Conservation (phyloP, 2,888 invertebrate genomes). For the Galeopsomyia nigrocyanea region DNA sequence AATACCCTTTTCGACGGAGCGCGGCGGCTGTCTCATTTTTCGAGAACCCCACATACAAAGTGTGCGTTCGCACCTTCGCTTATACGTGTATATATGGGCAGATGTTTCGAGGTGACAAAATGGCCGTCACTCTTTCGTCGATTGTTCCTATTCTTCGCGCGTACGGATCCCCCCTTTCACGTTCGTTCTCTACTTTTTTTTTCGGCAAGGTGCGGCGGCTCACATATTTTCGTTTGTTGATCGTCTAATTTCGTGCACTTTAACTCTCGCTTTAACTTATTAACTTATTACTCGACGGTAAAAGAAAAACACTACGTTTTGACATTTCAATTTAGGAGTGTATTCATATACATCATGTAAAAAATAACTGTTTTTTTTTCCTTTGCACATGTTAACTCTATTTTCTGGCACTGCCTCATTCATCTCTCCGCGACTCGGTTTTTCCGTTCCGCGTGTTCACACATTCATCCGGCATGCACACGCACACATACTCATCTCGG, state of each 20-base stretch:
- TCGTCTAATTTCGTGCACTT: no score
- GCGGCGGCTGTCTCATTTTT: conserved; percentile 23
- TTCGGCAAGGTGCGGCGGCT: background rate
- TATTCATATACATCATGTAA: no score
- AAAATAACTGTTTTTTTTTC: no score
- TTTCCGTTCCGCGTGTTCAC: conserved; percentile 14
- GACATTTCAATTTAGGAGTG: background rate
- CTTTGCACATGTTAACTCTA: background rate
- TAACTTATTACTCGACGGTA: background rate
- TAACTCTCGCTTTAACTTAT: background rate
- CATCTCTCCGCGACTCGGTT: background rate
- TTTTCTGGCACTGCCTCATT: background rate
- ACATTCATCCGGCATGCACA: background rate
- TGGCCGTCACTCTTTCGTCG: conserved; percentile 49
- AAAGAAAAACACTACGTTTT: background rate
- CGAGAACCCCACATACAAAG: conserved; percentile 20
- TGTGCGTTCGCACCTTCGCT: conserved; percentile 27
- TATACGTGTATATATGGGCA: conserved; percentile 38
- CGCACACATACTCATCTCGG: background rate
- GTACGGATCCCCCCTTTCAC: background rate
- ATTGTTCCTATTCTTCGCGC: conserved; percentile 31
- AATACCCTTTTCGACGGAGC: conserved; percentile 22
- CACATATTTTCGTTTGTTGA: no score
- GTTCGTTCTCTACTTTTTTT: background rate
- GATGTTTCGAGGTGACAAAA: conserved; percentile 57